Percentiles rank a stretch among this genome's conserved stretches.
Conservation (phyloP, 2,113 vertebrate genomes). For the Montifringilla adamsi region DNA sequence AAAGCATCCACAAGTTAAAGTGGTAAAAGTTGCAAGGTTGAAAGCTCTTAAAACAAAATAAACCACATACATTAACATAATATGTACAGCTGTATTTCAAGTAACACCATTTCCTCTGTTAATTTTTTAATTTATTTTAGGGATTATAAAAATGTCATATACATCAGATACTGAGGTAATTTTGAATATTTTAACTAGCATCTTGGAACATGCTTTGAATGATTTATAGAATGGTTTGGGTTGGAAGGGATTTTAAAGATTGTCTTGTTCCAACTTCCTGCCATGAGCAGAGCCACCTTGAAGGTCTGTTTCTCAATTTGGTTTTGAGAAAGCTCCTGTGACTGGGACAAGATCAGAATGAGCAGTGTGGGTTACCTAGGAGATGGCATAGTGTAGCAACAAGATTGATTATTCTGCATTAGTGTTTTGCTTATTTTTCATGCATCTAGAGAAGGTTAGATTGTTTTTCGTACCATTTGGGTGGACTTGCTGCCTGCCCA, state of each 20-base stretch:
- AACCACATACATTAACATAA: background rate
- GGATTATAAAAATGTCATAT: background rate
- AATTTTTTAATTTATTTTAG: background rate
- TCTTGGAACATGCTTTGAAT: background rate
- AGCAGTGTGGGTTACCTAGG: background rate
- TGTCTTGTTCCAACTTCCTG: background rate
- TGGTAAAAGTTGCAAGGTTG: background rate
- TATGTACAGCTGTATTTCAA: background rate
- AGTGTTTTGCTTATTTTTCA: background rate
- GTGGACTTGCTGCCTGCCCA: background rate
- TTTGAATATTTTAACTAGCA: background rate
- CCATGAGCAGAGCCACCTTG: background rate
- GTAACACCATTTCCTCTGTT: background rate
- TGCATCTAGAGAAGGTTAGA: background rate
- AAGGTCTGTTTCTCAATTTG: background rate
- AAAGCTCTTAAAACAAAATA: background rate
- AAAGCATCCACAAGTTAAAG: background rate
- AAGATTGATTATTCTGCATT: background rate
- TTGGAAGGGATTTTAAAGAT: background rate
- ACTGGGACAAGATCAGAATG: background rate
- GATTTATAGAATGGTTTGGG: background rate
- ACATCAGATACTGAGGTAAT: background rate
- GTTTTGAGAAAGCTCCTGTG: background rate
- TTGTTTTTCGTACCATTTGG: background rate
- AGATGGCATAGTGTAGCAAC: background rate